Base-by-base conservation (phyloP, 2,797 vertebrate genomes). In the Neoniphon sammara region DNA sequence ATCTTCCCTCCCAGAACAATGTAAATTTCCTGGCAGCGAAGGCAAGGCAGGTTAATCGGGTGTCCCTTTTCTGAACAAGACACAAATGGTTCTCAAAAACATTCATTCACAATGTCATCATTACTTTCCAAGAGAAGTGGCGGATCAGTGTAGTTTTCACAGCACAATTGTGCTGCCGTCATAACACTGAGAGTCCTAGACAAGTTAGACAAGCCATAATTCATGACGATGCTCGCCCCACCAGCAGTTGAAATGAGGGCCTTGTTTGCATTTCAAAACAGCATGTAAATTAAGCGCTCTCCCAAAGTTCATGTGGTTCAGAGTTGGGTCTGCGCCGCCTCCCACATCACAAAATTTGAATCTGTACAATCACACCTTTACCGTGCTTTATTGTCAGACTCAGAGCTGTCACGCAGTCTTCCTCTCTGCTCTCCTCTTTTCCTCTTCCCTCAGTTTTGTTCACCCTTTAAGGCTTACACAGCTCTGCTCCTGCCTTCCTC, bases 381-480 rank as follows among this genome's bases (percentile, higher is more conserved):
- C 71, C 25, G 58, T 54, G 71, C 59, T 65, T 67, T 53, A 39
- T 76, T 72, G 81, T 72, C 63, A 66, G 68, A 30, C 57, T 75
- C 67, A 14, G 42, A 84, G 83, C 71, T 63, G 74, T 86, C 75
- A 76, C 14, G 27, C 55, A 36, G 30, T n/a, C 68, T 61, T 53
- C 75, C 57, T 55, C 62, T 71, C 59, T 85, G 80, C 61, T 69
- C 67, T 53, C 70, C 31, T 76, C 71, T 61, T 68, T 77, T 23
- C 52, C 68, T 62, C 25, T 2, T 75, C 62, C 63, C 81, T 85
- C 67, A 61, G 86, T 84, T 90, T 65, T 34, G 73, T 85, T 77
- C 66, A 68, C 74, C 85, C 75, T 86, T 85, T 73, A 89, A 89
- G 80, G 85, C 84, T 36, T 42, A 52, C 63, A 39, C 44, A 44